Evolutionary conservation across 1,140 invertebrate species (phyloP).

Genomic region (Drosophila leontia): DNA sequence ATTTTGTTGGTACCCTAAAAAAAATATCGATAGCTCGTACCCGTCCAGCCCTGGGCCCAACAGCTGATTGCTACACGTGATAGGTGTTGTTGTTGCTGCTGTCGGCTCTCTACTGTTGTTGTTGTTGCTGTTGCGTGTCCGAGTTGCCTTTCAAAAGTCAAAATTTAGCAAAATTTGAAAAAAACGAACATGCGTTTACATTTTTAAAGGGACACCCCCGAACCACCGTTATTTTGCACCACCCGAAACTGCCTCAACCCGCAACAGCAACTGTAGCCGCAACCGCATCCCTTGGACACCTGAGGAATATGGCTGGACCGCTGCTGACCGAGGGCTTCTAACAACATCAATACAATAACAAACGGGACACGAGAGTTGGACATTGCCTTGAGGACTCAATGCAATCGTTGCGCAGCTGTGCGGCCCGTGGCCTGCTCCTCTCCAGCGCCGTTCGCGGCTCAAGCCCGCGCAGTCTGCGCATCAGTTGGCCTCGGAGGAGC

Average conservation of each 20-base stretch:
- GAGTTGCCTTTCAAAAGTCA: constrained; percentile 52
- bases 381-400: constrained; percentile 19
- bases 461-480: constrained; percentile 14
- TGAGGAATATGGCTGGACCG: constrained; percentile 26
- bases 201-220: constrained; percentile 5
- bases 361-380: neutral
- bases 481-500: constrained; percentile 14
- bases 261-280: constrained; percentile 6
- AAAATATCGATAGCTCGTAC: constrained; percentile 13
- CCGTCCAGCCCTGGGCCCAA: neutral
- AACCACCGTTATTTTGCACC: neutral
- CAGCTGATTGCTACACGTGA: constrained; percentile 66
- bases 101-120: constrained; percentile 29
- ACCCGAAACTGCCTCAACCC: neutral
- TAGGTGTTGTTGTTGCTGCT: constrained; percentile 34
- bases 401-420: constrained; percentile 36
- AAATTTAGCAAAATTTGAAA: constrained; percentile 19
- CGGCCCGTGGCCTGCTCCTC: constrained; percentile 31
- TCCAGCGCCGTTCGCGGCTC: constrained; percentile 24
- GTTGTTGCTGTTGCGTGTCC: constrained; percentile 49
- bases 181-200: constrained; percentile 22
- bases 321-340: constrained; percentile 19
- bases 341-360: neutral
- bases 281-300: neutral
- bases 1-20: neutral